Evolutionary conservation across 92 coral and sea anemone genomes (phyloP).

Genomic region (Pocillopora meandrina): DNA sequence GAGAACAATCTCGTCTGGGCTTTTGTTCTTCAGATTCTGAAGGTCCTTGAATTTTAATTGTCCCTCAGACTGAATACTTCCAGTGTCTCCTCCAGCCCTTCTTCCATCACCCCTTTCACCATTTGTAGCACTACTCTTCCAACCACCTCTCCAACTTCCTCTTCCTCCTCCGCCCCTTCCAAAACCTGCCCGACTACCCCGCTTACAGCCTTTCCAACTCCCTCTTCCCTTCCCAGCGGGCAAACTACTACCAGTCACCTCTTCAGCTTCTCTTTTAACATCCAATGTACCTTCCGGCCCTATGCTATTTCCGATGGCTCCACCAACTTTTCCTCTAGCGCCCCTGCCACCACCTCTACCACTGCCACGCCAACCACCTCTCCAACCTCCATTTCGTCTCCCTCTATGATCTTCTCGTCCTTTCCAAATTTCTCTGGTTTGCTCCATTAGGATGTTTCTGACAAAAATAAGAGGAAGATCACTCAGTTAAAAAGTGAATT

Average conservation of each 20-base stretch:
- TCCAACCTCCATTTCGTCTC: conserved; percentile 19
- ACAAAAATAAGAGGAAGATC: neutral
- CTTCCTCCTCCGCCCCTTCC: conserved; percentile 11
- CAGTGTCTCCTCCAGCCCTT: no score
- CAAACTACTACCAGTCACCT: neutral
- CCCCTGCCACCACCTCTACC: conserved; percentile 38
- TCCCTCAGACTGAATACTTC: no score
- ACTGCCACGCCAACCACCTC: conserved; percentile 21
- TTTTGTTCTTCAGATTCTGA: conserved; percentile 51
- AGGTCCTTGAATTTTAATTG: conserved; percentile 58
- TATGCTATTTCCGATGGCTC: no score
- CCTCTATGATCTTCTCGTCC: neutral
- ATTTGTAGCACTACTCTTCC: conserved; percentile 19
- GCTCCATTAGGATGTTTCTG: neutral
- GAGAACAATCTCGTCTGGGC: conserved; percentile 70
- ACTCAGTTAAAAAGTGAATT: neutral
- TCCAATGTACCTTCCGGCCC: neutral
- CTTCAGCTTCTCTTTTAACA: conserved; percentile 14
- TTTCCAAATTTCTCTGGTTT: neutral
- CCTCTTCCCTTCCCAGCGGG: neutral
- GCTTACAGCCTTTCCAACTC: neutral
- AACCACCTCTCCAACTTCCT: conserved; percentile 16
- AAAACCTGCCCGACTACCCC: neutral
- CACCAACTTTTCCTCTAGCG: neutral
- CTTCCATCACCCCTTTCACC: conserved; percentile 31